Evolutionary conservation across 2,888 invertebrate species (phyloP).

Genomic region (Sphinx pinastri): DNA sequence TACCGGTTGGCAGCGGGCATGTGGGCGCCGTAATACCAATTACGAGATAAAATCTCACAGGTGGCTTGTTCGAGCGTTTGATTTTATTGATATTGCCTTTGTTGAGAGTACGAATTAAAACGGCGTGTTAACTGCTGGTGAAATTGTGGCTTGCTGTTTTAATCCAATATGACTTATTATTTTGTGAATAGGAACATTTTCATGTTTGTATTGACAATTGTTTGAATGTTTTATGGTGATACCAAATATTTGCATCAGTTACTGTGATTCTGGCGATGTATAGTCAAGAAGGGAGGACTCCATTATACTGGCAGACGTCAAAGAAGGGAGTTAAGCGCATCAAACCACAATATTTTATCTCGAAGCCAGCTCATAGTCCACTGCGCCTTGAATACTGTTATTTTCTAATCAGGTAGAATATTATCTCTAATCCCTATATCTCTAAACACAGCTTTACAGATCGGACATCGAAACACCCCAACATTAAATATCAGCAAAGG

Average conservation of each 20-base stretch:
- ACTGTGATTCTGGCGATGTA: too few species aligned
- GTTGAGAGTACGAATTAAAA: slow-evolving; percentile 3
- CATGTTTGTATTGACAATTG: background rate
- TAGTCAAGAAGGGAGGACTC: too few species aligned
- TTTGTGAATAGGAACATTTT: background rate
- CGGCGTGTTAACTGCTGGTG: background rate
- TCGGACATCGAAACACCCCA: too few species aligned
- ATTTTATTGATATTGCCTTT: slow-evolving; percentile 17
- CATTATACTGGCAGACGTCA: too few species aligned
- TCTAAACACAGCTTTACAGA: too few species aligned
- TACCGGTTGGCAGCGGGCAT: background rate
- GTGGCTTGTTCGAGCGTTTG: slow-evolving; percentile 21
- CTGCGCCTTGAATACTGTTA: too few species aligned
- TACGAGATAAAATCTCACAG: slow-evolving; percentile 18
- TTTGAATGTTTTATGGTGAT: too few species aligned
- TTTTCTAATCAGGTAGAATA: background rate
- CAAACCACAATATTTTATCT: too few species aligned
- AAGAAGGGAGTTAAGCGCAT: too few species aligned
- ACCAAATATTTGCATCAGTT: too few species aligned
- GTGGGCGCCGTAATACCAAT: background rate
- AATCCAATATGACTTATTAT: background rate
- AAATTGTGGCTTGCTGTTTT: background rate
- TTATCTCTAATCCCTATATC: too few species aligned
- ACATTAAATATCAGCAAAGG: slow-evolving; percentile 4
- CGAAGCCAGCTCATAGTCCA: too few species aligned